Base-by-base conservation (phyloP, 1,140 invertebrate genomes). In the Camponotus vicinus region DNA sequence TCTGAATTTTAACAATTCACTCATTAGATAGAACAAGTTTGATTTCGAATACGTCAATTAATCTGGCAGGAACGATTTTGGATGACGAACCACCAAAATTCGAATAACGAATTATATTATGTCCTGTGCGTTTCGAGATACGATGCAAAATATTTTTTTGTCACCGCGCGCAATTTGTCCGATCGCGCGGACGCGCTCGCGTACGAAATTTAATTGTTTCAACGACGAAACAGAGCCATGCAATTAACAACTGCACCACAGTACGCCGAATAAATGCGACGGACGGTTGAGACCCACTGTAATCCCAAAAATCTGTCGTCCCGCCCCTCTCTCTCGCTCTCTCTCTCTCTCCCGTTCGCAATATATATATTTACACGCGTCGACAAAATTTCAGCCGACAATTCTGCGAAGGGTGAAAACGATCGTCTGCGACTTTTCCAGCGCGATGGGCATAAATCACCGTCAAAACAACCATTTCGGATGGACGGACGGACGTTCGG, bases 391-490 rank as follows among this genome's bases (percentile, higher is more conserved):
- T 71, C 70, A 37, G 32, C 57, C 49, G 37, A 61, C 55, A 70
- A 89, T 85, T 18, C 18, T 45, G 55, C 70, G 27, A 85, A 75
- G 63, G 73, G 57, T 67, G 86, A 75, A 61, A 85, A 61, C 45
- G 67, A 86, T 80, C 70, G 61, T 49, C 73, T 61, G 71, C 61
- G 57, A 79, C 82, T 80, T 69, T 80, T 70, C 37, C 78, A 79
- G 69, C 55, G 42, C 73, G 11, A 49, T 66, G 59, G 37, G 45
- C 42, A 87, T 91, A 90, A 90, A 90, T 90, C 89, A 90, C 71
- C 78, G 61, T 79, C 73, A 70, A 70, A 87, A 88, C 82, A 57
- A 42, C 37, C 77, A 42, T 18, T 45, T 79, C 49, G 61, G 71
- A 77, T 15, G 32, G 37, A 67, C 59, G 18, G 13, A 15, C 52